Evolutionary conservation across 1,140 invertebrate genomes (phyloP), one percentile per base, ranked within the genome.

Genomic region (Lethrus apterus): DNA sequence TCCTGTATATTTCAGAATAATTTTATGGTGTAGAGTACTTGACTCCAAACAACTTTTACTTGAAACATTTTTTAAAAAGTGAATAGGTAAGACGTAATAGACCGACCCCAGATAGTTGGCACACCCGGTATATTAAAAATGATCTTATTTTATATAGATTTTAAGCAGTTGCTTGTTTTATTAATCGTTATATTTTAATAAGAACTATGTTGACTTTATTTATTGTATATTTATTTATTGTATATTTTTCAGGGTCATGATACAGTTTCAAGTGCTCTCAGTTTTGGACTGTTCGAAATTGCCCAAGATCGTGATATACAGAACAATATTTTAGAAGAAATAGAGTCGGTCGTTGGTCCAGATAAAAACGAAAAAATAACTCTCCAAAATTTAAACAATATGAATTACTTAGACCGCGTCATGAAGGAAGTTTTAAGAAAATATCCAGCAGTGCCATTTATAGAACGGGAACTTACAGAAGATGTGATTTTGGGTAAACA

Each of bases 361-460:
- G 62, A 74, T 1, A 64, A 75, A 21, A 53, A 59, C 10, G 23
- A 42, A 17, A 3, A 10, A 2, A 66, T 75, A 0, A 80, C 74
- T 0, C 68, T 76, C 52, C 76, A 83, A 36, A 83, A 86, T 59
- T 55, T 85, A 29, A 62, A 68, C 40, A 65, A 77, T 47, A 74
- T 89, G 75, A 79, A 77, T 50, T 89, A 86, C 57, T 61, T 87
- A 49, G 85, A 86, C 53, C 75, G 75, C 53, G 81, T 79, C 45
- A 76, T 87, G 32, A 88, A 83, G 61, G 81, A 84, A 59, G 67
- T 76, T 4, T 57, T 84, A 8, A 61, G 81, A 19, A 57, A 85
- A 1, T 87, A 78, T 60, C 83, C 84, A 24, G 81, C 81, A 43
- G 84, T 87, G 3, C 83, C 83, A 3, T 72, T 83, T 47, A 78